Evolutionary conservation across 2,113 vertebrate species (phyloP), one percentile per base, ranked within the genome.

Genomic region (Paratilapia polleni): DNA sequence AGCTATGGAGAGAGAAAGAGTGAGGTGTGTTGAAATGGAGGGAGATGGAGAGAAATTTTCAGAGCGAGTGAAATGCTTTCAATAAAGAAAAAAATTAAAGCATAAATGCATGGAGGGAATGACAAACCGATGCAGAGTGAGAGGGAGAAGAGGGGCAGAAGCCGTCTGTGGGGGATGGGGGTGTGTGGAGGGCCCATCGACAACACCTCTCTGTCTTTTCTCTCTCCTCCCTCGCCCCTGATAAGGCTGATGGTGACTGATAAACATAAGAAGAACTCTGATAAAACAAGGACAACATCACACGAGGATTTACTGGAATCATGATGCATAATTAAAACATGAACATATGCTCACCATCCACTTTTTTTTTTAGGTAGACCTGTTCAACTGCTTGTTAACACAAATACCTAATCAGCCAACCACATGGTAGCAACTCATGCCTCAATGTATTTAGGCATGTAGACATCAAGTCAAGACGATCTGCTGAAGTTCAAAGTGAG

Each of bases 201-300:
- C 91, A 90, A 85, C 91, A 91, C 85, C 84, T 88, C 91, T 80
- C 61, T 43, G 22, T 75, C 83, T 84, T 20, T 78, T 62, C 70
- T 81, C 73, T 73, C 54, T 78, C 59, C 62, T 91, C 88, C 60
- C 81, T 74, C 15, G 9, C 64, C 77, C 68, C 80, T 57, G 91
- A 92, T 90, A 92, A 94, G 78, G 47, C 73, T 13, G 89, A 91
- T 91, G 93, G 90, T 93, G 93, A 80, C 89, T 79, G 91, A 92
- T 94, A 90, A 82, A 87, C 54, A 73, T 56, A 66, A 54, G 12
- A 81, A 52, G 84, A 82, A 88, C 60, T 54, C 49, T 47, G 85
- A 86, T 66, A 77, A 87, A 74, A 62, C 80, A 83, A 89, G 85
- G 90, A 43, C 68, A 73, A 34, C 90, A 87, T 74, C 77, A 58